Base-by-base conservation (phyloP, 2,888 invertebrate species). In the Cephus runcator region DNA sequence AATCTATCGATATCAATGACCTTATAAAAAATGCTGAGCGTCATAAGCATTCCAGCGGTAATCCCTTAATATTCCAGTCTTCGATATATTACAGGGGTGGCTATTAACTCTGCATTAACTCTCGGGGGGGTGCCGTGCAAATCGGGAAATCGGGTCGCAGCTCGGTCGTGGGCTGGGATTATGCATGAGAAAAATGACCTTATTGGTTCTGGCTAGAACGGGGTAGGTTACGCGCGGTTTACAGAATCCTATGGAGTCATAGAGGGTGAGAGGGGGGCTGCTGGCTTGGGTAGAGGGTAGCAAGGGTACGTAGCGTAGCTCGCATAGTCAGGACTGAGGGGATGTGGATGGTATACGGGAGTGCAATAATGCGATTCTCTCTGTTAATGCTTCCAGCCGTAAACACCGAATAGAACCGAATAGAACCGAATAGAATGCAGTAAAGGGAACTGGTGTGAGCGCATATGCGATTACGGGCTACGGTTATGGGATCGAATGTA, bases 341-440 rank as follows among this genome's bases (percentile, higher is more conserved):
- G n/a, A 74, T 69, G 75, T 76, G 73, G 82, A 79, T 76, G 81
- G 74, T 78, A 79, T 80, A 78, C 78, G 77, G 79, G 73, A 76
- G 86, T 87, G 87, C 88, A 89, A 89, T 89, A 89, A 89, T 87
- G 88, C 87, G 87, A 88, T 89, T 89, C 88, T 85, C 87, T 86
- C 87, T 84, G 88, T 89, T 89, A 89, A 88, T 88, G 88, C 88
- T 84, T 80, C 81, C 82, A 86, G 86, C 87, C 88, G 87, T 88
- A 88, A 89, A 89, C 88, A 89, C 86, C 88, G 87, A 56, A 56
- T 56, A 56, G 56, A 23, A 56, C 84, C 87, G 87, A 89, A 88
- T 85, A 87, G 88, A 87, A 86, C 84, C 87, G 87, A 89, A 88
- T 85, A 87, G 88, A 87, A 86, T 88, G 87, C 87, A 85, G 84